phyloP scores from a whole-genome alignment of 2,797 vertebrate genomes.

The Gymnocypris eckloni region DNA sequence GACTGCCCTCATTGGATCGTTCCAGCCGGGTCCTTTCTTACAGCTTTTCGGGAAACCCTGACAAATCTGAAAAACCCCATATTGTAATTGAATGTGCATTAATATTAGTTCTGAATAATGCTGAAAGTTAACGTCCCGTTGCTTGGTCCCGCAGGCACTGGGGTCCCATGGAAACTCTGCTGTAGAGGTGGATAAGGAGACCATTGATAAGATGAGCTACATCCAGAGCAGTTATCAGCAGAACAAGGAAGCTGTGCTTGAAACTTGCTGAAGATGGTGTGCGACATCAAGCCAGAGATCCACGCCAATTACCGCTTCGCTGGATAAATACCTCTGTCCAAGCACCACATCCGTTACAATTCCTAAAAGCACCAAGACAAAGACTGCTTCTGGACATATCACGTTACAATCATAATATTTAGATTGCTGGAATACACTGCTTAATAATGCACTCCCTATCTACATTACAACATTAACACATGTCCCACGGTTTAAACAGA shows the following conservation, averaged over 20 bases:
- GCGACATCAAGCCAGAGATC: conserved; percentile 82
- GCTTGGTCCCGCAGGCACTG: conserved; percentile 70
- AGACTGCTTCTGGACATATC: conserved; percentile 49
- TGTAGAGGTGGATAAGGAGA: conserved; percentile 82
- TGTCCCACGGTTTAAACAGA: background rate
- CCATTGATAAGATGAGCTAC: conserved; percentile 72
- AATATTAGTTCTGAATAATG: background rate
- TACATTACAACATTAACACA: background rate
- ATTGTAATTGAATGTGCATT: background rate
- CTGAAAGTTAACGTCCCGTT: background rate
- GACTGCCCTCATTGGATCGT: no score
- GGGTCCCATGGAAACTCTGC: conserved; percentile 85
- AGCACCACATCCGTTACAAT: conserved; percentile 20
- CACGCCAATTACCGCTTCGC: conserved; percentile 81
- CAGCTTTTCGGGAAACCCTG: background rate
- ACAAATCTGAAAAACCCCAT: background rate
- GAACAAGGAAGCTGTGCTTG: conserved; percentile 78
- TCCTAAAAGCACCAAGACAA: conserved; percentile 48
- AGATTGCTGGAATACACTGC: background rate
- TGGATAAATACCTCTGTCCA: conserved; percentile 64
- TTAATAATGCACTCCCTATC: background rate
- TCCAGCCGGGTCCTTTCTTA: no score
- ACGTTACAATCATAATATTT: conserved; percentile 27
- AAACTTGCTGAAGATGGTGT: conserved; percentile 78
- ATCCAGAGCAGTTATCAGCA: conserved; percentile 80